Evolutionary conservation across 2,113 vertebrate species (phyloP).

Genomic region (Dromas ardeola): DNA sequence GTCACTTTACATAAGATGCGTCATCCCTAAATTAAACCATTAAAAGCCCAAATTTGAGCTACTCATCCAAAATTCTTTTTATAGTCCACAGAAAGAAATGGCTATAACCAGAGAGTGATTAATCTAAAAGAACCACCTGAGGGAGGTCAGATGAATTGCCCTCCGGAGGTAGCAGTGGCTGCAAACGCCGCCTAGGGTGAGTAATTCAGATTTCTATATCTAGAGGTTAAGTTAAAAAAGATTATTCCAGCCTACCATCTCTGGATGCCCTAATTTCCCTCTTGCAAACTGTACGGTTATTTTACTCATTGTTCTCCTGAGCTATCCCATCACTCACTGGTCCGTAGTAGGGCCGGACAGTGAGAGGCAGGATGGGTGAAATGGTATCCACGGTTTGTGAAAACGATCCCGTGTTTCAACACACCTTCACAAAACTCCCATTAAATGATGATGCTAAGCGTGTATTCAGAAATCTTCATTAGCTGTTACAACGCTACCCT

Average conservation of each 20-base stretch:
- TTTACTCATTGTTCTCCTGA: constrained; percentile 64
- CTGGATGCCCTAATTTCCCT: background rate
- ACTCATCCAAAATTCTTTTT: background rate
- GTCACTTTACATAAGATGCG: background rate
- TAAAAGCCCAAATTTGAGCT: background rate
- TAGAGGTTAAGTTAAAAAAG: background rate
- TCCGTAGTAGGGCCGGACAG: constrained; percentile 34
- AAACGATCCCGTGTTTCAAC: accelerated
- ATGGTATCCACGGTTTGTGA: accelerated
- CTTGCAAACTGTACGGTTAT: constrained; percentile 14
- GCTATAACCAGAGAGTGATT: background rate
- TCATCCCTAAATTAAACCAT: background rate
- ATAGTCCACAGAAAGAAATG: background rate
- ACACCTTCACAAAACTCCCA: background rate
- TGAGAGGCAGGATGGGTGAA: background rate
- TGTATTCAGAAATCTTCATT: background rate
- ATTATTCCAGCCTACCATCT: background rate
- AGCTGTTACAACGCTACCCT: background rate
- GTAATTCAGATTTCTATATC: background rate
- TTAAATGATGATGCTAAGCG: background rate
- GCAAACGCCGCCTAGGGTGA: background rate
- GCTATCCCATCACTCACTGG: constrained; percentile 69
- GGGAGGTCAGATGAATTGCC: background rate
- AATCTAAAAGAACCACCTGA: background rate
- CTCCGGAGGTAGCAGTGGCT: background rate